These are phyloP conservation scores for Onychorhynchus coronatus DNA, from an alignment of 2,113 vertebrate species.

Conservation along the genomic window DNA sequence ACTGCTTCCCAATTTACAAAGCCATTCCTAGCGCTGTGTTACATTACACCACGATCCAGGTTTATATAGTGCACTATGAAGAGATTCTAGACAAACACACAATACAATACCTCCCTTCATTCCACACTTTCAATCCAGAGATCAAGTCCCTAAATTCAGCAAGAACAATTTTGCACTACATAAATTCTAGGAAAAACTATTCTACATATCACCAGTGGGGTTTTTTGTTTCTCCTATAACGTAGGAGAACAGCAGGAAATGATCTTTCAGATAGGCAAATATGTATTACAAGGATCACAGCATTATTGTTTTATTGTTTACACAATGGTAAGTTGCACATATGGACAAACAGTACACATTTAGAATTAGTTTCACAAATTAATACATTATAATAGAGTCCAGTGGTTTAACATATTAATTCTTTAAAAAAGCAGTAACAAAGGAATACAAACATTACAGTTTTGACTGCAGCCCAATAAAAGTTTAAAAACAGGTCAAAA, in stretches of 20 bases:
- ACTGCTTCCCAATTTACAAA: neutral
- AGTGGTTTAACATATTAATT: constrained; percentile 71
- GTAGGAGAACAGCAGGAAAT: neutral
- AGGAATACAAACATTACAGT: constrained; percentile 63
- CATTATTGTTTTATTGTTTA: constrained; percentile 74
- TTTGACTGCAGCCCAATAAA: constrained; percentile 60
- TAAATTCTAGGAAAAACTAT: neutral
- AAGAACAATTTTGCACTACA: neutral
- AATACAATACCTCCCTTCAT: neutral
- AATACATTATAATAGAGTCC: constrained; percentile 70
- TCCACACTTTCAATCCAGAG: neutral
- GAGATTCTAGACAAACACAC: neutral
- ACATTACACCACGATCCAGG: neutral
- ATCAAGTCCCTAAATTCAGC: neutral
- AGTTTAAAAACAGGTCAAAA: constrained; percentile 32
- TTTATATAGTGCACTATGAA: rapidly evolving
- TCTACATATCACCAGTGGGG: rapidly evolving
- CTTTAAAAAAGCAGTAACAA: constrained; percentile 61
- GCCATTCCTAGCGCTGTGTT: neutral
- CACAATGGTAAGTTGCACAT: constrained; percentile 63
- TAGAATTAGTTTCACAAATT: constrained; percentile 67
- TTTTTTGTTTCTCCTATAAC: neutral
- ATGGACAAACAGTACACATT: constrained; percentile 69
- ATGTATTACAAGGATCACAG: constrained; percentile 57
- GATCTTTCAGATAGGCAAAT: neutral